These are phyloP conservation scores for Pachymerium ferrugineum DNA, from an alignment of 2,888 invertebrate species.

Conservation along the genomic window DNA sequence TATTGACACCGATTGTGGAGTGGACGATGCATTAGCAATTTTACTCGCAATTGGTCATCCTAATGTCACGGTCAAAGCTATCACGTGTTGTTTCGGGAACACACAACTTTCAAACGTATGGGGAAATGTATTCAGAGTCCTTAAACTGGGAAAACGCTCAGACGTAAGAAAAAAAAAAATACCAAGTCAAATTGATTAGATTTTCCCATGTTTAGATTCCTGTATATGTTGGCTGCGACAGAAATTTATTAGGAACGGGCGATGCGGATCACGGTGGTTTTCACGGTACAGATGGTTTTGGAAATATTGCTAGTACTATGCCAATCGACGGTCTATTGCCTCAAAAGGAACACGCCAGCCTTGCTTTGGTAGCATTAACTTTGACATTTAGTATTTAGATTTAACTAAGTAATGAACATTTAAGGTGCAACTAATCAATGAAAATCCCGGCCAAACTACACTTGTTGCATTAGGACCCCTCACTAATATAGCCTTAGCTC, in stretches of 20 bases:
- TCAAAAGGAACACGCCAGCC: constrained; percentile 39
- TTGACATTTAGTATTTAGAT: neutral
- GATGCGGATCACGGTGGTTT: neutral
- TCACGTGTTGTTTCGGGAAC: constrained; percentile 46
- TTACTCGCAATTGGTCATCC: constrained; percentile 43
- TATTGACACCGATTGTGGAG: constrained; percentile 46
- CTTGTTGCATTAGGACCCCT: constrained; percentile 48
- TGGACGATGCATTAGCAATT: constrained; percentile 46
- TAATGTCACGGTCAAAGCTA: constrained; percentile 43
- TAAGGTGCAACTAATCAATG: constrained; percentile 29
- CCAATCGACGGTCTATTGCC: constrained; percentile 38
- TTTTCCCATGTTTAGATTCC: constrained; percentile 40
- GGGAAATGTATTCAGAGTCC: constrained; percentile 43
- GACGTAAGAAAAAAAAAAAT: constrained; percentile 34
- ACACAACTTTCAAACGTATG: constrained; percentile 41
- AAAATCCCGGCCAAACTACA: constrained; percentile 42
- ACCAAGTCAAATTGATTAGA: neutral
- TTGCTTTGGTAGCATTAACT: constrained; percentile 39
- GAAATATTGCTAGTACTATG: constrained; percentile 38
- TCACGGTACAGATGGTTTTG: constrained; percentile 38
- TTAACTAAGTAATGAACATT: neutral
- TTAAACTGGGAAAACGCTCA: constrained; percentile 42
- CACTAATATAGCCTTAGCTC: constrained; percentile 49
- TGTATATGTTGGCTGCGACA: constrained; percentile 42
- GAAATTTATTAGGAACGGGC: constrained; percentile 37